A percentile compares a stretch with the other conserved stretches of the same genome.
Conservation (phyloP, 2,113 vertebrate genomes). For the Mola mola region DNA sequence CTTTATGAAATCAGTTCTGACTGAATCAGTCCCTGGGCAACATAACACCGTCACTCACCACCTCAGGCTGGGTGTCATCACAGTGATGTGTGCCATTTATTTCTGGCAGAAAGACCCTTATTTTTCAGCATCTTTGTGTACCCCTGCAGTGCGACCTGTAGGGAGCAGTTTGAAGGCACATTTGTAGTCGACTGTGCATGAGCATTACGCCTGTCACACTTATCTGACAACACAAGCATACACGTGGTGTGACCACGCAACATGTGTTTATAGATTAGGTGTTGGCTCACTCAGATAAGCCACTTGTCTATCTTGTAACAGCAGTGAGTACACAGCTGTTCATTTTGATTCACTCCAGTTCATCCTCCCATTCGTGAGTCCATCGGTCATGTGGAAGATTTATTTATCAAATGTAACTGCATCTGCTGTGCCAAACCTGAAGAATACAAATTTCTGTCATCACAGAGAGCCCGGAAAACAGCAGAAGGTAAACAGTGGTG, state of each 20-base stretch:
- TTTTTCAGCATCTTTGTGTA: too few species aligned
- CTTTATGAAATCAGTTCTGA: constrained; percentile 50
- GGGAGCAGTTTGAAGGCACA: too few species aligned
- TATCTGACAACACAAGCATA: too few species aligned
- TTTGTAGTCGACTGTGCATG: too few species aligned
- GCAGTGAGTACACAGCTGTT: constrained; percentile 45
- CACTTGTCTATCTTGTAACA: not conserved
- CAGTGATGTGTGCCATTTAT: not conserved
- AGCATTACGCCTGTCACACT: too few species aligned
- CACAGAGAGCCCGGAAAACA: constrained; percentile 11
- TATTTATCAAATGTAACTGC: constrained; percentile 54
- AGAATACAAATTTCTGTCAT: constrained; percentile 36
- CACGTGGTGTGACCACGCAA: not conserved
- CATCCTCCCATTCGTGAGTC: constrained; percentile 11
- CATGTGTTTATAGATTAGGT: constrained; percentile 4
- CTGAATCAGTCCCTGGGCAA: constrained; percentile 44
- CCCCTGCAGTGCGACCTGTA: too few species aligned
- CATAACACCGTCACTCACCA: constrained; percentile 52
- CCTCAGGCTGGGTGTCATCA: constrained; percentile 30
- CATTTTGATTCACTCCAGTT: constrained; percentile 22
- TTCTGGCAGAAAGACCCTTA: constrained; percentile 28
- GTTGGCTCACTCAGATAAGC: constrained; percentile 19
- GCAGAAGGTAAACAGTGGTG: constrained; percentile 41
- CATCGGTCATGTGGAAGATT: constrained; percentile 20
- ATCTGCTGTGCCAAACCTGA: constrained; percentile 20